phyloP scores from a whole-genome alignment of 2,888 invertebrate genomes.

The Epsilonema sp. region DNA sequence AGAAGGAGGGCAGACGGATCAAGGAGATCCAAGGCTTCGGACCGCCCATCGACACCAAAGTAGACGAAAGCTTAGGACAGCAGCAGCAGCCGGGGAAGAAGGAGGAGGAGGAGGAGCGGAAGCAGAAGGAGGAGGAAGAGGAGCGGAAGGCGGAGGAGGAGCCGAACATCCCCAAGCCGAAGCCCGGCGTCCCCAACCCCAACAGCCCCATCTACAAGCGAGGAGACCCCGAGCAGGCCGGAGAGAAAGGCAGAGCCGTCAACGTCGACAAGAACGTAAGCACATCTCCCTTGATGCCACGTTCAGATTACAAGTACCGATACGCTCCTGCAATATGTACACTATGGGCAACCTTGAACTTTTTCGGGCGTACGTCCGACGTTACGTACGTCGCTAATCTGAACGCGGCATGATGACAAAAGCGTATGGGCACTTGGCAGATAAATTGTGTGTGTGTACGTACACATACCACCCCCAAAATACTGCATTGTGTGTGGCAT shows the following conservation, averaged over 20 bases:
- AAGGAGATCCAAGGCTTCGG: conserved; percentile 9
- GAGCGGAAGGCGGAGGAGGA: conserved; percentile 8
- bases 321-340: too few relatives aligned
- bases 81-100: too few relatives aligned
- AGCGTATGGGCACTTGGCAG: too few relatives aligned
- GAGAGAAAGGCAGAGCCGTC: conserved; percentile 25
- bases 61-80: not conserved
- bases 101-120: conserved; percentile 8
- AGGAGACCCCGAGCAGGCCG: conserved; percentile 21
- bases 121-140: conserved; percentile 8
- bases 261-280: conserved; percentile 24
- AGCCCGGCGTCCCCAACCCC: conserved; percentile 17
- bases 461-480: too few relatives aligned
- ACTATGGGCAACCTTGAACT: too few relatives aligned
- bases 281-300: not conserved
- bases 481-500: too few relatives aligned
- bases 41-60: conserved; percentile 5
- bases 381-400: too few relatives aligned
- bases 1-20: not conserved
- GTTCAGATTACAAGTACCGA: too few relatives aligned
- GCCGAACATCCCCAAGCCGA: conserved; percentile 21
- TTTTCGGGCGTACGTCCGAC: too few relatives aligned
- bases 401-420: too few relatives aligned
- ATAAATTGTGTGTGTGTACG: too few relatives aligned
- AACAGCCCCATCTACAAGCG: conserved; percentile 25